Conservation (phyloP, 1,140 invertebrate species). For the Orchesella cincta region DNA sequence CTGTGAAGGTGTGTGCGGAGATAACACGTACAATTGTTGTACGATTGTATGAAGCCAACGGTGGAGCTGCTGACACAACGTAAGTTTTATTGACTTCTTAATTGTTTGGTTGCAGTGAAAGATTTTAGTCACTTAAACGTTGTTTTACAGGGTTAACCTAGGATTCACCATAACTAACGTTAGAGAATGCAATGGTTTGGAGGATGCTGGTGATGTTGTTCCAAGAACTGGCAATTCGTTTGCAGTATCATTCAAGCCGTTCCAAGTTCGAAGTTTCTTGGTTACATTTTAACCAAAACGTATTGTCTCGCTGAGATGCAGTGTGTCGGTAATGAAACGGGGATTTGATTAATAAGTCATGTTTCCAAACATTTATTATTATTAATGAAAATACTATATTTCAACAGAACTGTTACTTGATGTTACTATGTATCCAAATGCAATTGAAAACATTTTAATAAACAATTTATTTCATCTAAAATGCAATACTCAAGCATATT, state of each 20-base stretch:
- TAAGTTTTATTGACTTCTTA: conserved; percentile 23
- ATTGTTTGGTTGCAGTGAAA: background rate
- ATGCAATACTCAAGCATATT: too few relatives aligned
- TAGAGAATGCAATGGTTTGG: conserved; percentile 50
- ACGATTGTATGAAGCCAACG: conserved; percentile 57
- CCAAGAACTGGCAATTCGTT: conserved; percentile 31
- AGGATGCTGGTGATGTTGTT: conserved; percentile 39
- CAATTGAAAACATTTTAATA: too few relatives aligned
- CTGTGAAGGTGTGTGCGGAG: conserved; percentile 54
- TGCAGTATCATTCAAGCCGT: conserved; percentile 45
- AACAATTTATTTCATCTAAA: too few relatives aligned
- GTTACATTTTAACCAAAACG: conserved; percentile 34
- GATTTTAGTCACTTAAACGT: conserved; percentile 18
- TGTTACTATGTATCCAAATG: too few relatives aligned
- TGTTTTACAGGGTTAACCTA: conserved; percentile 47
- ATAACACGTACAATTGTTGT: conserved; percentile 48
- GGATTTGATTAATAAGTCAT: too few relatives aligned
- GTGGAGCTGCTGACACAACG: conserved; percentile 51
- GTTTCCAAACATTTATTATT: too few relatives aligned
- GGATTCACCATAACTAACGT: conserved; percentile 51
- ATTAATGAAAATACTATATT: too few relatives aligned
- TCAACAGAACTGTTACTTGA: too few relatives aligned
- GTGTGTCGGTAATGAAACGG: too few relatives aligned
- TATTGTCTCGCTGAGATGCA: too few relatives aligned
- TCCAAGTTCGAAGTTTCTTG: conserved; percentile 50